Conservation (phyloP, 2,113 vertebrate genomes). For the Anhinga anhinga region DNA sequence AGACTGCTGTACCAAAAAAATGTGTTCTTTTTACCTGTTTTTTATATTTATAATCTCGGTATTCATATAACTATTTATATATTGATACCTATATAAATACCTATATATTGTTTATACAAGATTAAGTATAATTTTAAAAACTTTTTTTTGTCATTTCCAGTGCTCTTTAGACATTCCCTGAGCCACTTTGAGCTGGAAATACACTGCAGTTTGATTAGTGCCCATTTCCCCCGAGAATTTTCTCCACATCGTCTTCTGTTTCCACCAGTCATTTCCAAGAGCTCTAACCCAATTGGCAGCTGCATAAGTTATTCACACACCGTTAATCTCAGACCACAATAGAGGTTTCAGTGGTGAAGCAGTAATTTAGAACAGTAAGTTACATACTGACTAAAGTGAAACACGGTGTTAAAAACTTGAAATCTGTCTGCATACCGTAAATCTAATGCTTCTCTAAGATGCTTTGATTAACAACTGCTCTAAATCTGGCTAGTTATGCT, state of each 20-base stretch:
- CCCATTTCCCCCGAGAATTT: not conserved
- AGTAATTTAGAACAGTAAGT: constrained; percentile 32
- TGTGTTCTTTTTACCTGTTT: not conserved
- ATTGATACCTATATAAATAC: too few species aligned
- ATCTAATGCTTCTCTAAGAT: not conserved
- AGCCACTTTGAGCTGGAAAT: not conserved
- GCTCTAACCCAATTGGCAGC: constrained; percentile 17
- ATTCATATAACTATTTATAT: too few species aligned
- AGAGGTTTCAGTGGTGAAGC: constrained; percentile 19
- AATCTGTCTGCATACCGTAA: not conserved
- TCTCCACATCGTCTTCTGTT: not conserved
- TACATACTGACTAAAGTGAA: not conserved
- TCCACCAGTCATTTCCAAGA: not conserved
- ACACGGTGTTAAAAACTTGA: not conserved
- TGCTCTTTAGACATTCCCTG: not conserved
- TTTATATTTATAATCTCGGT: not conserved
- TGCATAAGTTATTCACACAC: constrained; percentile 18
- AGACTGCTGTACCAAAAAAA: not conserved
- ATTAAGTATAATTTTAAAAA: not conserved
- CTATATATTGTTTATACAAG: not conserved
- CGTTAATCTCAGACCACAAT: constrained; percentile 30
- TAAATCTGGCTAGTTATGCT: not conserved
- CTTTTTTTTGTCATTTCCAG: not conserved
- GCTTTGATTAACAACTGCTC: not conserved
- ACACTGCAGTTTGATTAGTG: not conserved